phyloP scores from a whole-genome alignment of 2,113 vertebrate species.

The Bubo bubo region DNA sequence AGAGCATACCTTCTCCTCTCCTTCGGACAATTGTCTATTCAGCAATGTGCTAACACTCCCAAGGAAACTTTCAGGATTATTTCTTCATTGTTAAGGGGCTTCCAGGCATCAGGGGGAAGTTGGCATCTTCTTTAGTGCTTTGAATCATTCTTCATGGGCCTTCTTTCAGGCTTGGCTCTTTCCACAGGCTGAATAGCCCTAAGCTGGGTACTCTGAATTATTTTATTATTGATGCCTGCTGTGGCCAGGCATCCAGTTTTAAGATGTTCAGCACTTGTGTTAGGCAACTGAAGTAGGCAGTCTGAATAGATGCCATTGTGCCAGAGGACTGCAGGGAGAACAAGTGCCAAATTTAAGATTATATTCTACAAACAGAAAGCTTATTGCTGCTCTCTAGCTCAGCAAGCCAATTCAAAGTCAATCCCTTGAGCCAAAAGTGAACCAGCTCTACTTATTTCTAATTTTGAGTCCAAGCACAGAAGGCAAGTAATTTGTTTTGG shows the following conservation, averaged over 20 bases:
- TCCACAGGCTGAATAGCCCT: not conserved
- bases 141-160: not conserved
- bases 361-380: constrained; percentile 39
- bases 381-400: constrained; percentile 25
- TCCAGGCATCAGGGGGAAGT: not conserved
- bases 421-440: constrained; percentile 31
- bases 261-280: not conserved
- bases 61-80: not conserved
- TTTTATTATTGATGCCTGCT: constrained; percentile 14
- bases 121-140: not conserved
- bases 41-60: not conserved
- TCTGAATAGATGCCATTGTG: constrained; percentile 39
- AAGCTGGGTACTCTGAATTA: not conserved
- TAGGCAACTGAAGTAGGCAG: not conserved
- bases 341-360: constrained; percentile 58
- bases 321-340: constrained; percentile 10
- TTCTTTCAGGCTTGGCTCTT: not conserved
- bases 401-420: constrained; percentile 9
- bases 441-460: not conserved
- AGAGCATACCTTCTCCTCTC: not conserved
- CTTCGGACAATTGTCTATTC: not conserved
- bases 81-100: not conserved
- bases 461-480: constrained; percentile 14
- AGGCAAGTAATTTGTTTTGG: constrained; percentile 29
- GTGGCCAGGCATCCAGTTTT: not conserved